phyloP scores from a whole-genome alignment of 2,113 vertebrate genomes.

The Octodon degus region DNA sequence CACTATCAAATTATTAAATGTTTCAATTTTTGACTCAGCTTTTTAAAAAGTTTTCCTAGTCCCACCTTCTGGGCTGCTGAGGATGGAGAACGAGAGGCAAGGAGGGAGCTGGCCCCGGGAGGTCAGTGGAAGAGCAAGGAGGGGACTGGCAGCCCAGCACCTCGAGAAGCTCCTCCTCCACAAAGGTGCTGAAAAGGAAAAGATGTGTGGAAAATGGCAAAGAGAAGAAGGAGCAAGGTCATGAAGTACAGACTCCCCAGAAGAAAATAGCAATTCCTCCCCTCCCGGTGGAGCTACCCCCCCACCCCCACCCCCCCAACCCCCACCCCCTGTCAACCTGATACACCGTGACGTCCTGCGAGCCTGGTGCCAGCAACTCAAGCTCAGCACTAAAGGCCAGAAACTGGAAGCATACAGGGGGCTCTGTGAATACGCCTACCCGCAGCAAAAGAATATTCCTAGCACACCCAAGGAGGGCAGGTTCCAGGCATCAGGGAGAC shows the following conservation, averaged over 20 bases:
- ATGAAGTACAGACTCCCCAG: neutral
- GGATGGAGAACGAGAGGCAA: conserved; percentile 67
- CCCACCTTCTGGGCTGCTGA: neutral
- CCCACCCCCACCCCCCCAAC: too few relatives aligned
- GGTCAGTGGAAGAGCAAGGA: neutral
- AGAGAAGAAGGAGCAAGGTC: neutral
- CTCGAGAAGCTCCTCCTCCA: neutral
- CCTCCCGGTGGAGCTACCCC: conserved; percentile 52
- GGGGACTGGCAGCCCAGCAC: neutral
- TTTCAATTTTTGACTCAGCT: conserved; percentile 20
- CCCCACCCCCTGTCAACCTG: conserved; percentile 56
- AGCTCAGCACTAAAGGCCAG: conserved; percentile 76
- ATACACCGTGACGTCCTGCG: conserved; percentile 69
- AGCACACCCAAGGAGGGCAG: conserved; percentile 60
- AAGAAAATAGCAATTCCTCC: conserved; percentile 67
- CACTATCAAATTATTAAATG: conserved; percentile 7
- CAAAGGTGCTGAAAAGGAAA: conserved; percentile 5
- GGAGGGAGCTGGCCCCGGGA: neutral
- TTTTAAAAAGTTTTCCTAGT: neutral
- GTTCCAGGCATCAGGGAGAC: neutral
- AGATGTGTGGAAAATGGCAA: neutral
- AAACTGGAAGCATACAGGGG: conserved; percentile 75
- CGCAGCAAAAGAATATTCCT: conserved; percentile 68
- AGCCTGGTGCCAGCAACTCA: conserved; percentile 67
- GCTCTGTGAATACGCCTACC: conserved; percentile 62